phyloP scores from a whole-genome alignment of 2,113 vertebrate species.

The Forbesichthys agassizii region DNA sequence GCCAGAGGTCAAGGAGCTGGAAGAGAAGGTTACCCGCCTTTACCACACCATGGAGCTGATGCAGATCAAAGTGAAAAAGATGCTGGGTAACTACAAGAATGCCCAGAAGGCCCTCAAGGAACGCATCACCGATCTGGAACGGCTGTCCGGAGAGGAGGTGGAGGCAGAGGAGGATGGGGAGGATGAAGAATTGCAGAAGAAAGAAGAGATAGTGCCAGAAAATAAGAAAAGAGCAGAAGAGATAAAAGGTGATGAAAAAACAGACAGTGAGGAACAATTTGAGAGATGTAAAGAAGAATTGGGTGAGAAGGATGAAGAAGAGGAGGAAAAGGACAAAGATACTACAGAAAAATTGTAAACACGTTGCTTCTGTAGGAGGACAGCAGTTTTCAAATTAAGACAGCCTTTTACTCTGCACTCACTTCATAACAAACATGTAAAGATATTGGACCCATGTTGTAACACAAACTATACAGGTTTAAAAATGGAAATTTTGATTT shows the following conservation, averaged over 20 bases:
- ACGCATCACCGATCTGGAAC: conserved; percentile 83
- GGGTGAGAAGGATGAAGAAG: conserved; percentile 7
- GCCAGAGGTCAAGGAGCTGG: conserved; percentile 86
- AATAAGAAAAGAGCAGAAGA: background rate
- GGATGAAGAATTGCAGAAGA: conserved; percentile 22
- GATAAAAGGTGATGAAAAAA: conserved; percentile 5
- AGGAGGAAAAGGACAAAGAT: conserved; percentile 4
- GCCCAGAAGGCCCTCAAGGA: conserved; percentile 80
- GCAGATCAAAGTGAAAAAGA: conserved; percentile 85
- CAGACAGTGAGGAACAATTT: conserved; percentile 3
- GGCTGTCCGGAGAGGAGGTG: conserved; percentile 65
- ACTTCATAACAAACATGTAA: conserved; percentile 1
- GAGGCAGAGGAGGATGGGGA: conserved; percentile 69
- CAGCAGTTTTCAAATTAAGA: too few relatives aligned
- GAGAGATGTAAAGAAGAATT: background rate
- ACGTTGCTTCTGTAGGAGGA: background rate
- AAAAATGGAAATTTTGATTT: background rate
- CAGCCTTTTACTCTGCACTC: conserved; percentile 18
- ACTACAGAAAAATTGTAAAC: conserved; percentile 6
- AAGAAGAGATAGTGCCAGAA: conserved; percentile 31
- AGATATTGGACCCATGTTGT: too few relatives aligned
- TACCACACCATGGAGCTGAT: conserved; percentile 83
- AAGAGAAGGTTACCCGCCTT: conserved; percentile 85
- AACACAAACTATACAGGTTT: background rate
- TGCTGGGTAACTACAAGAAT: conserved; percentile 81